Evolutionary conservation across 2,113 vertebrate genomes (phyloP).

Genomic region (Antigone vipio): DNA sequence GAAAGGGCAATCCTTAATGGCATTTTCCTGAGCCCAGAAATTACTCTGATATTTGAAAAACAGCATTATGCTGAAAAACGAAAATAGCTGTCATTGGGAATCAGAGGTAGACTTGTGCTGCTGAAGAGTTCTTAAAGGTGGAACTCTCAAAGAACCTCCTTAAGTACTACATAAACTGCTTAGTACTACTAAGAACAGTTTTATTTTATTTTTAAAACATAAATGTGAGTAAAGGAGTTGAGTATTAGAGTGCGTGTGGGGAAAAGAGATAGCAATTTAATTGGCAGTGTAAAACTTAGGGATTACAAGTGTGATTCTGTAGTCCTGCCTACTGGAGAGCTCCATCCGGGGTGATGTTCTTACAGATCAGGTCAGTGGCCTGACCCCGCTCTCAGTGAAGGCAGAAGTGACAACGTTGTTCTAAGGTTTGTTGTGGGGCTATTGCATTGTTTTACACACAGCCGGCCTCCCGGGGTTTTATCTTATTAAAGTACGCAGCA

Average conservation of each 20-base stretch:
- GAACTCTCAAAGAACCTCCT: neutral
- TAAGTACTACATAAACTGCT: neutral
- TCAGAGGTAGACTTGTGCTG: neutral
- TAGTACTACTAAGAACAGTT: neutral
- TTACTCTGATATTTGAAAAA: neutral
- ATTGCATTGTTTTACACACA: neutral
- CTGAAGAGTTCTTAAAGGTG: neutral
- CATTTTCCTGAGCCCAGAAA: neutral
- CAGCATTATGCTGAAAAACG: neutral
- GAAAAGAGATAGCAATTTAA: neutral
- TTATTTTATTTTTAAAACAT: neutral
- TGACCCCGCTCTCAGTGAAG: accelerated
- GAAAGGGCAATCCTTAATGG: neutral
- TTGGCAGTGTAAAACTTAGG: neutral
- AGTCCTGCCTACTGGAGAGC: neutral
- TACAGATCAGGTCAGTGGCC: neutral
- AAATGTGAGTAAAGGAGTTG: neutral
- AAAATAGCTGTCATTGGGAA: neutral
- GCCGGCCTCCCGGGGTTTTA: neutral
- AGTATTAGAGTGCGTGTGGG: accelerated
- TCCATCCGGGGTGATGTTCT: neutral
- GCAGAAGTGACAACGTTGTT: neutral
- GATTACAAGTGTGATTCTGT: neutral
- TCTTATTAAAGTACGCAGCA: neutral
- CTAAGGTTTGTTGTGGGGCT: neutral